These are phyloP conservation scores for Peromyscus polionotus DNA, from an alignment of 2,113 vertebrate species.

Conservation along the genomic window DNA sequence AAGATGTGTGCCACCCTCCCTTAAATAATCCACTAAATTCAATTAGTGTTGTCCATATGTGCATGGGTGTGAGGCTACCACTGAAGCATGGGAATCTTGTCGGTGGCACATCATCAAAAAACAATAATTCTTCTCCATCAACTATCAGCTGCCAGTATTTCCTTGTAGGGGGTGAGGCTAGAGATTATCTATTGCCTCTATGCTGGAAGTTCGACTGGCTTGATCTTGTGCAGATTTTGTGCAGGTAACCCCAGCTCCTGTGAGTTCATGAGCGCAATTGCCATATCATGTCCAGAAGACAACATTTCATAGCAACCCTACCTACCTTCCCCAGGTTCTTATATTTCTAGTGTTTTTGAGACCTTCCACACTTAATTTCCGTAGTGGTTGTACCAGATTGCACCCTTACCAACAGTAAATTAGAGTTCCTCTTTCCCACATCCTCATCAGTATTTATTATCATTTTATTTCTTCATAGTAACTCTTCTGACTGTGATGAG, in stretches of 20 bases:
- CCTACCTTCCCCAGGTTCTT: background rate
- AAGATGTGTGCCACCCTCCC: background rate
- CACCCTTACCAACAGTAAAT: background rate
- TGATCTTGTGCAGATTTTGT: background rate
- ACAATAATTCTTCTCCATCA: background rate
- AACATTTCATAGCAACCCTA: background rate
- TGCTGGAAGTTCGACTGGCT: background rate
- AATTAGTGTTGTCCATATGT: background rate
- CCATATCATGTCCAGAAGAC: background rate
- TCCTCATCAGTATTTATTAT: background rate
- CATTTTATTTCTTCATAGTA: background rate
- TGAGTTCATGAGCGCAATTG: background rate
- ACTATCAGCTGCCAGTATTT: background rate
- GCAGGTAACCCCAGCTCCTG: background rate
- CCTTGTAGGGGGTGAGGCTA: background rate
- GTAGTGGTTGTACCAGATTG: background rate
- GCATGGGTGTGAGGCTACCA: background rate
- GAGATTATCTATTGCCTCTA: background rate
- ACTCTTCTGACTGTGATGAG: background rate
- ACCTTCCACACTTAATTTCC: background rate
- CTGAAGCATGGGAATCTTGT: background rate
- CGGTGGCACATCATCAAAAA: background rate
- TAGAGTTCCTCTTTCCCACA: background rate
- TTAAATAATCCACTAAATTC: background rate
- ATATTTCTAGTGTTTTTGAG: background rate